Conservation (phyloP, 2,113 vertebrate species). For the Macaca mulatta region DNA sequence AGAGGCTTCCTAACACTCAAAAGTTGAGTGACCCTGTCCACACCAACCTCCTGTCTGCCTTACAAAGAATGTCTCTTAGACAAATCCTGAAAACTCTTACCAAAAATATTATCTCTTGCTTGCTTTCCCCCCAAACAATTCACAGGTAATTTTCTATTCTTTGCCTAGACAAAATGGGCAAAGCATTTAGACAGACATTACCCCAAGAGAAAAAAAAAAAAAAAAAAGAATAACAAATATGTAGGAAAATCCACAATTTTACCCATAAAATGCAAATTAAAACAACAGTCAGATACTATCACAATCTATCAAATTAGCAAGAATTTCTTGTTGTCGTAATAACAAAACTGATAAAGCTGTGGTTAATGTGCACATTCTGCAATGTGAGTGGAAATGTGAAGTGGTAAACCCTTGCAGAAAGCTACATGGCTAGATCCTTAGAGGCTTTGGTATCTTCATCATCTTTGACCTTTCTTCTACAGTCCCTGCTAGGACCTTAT, state of each 20-base stretch:
- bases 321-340: background rate
- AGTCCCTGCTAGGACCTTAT: background rate
- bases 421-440: background rate
- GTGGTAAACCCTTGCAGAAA: background rate
- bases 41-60: background rate
- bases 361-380: background rate
- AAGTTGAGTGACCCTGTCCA: fast-evolving
- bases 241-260: background rate
- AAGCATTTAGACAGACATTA: background rate
- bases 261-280: background rate
- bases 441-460: background rate
- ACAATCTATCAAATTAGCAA: background rate
- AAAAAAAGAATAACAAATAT: background rate
- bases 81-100: background rate
- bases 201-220: background rate
- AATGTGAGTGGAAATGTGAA: background rate
- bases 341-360: background rate
- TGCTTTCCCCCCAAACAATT: background rate
- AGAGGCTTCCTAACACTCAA: background rate
- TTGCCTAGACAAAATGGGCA: background rate
- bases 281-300: background rate
- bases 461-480: background rate
- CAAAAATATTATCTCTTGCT: background rate
- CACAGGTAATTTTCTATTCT: background rate
- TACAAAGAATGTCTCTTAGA: background rate